A percentile compares a stretch with the other conserved stretches of the same genome.
These are phyloP conservation scores for Ophioninae sp. DNA, from an alignment of 2,888 invertebrate genomes.

Conservation along the genomic window DNA sequence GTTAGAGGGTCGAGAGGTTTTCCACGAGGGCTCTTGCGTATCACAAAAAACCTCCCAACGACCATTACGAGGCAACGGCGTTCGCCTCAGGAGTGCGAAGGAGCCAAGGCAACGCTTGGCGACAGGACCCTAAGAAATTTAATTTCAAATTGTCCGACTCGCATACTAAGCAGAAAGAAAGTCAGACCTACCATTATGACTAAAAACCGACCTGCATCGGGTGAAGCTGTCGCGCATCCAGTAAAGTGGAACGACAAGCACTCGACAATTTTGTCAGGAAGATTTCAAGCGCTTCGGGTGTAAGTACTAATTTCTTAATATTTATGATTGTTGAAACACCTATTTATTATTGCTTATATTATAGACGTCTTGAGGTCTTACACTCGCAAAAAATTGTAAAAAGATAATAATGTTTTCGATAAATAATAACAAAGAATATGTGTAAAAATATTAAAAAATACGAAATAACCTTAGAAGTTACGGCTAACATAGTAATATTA, in stretches of 20 bases:
- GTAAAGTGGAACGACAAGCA: neutral
- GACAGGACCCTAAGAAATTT: slow-evolving; percentile 74
- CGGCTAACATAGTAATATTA: no score
- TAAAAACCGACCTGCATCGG: slow-evolving; percentile 3
- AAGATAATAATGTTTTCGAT: no score
- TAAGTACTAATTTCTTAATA: neutral
- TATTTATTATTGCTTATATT: neutral
- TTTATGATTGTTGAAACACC: neutral
- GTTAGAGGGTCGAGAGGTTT: slow-evolving; percentile 20
- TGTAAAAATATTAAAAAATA: no score
- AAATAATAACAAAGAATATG: no score
- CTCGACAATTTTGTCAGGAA: neutral
- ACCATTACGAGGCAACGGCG: slow-evolving; percentile 13
- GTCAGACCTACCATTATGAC: neutral
- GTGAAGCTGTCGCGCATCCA: neutral
- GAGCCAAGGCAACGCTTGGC: slow-evolving; percentile 9
- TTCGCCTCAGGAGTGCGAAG: slow-evolving; percentile 19
- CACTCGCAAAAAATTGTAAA: no score
- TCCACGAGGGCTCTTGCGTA: slow-evolving; percentile 9
- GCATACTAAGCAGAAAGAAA: slow-evolving; percentile 73
- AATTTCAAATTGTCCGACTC: slow-evolving; percentile 72
- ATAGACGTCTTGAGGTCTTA: neutral
- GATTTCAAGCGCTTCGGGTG: neutral
- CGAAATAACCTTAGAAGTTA: no score
- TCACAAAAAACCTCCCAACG: slow-evolving; percentile 32